Percentiles rank a stretch among this genome's conserved stretches.
Evolutionary conservation across 2,797 vertebrate genomes (phyloP).

Genomic region (Danio kyathit): DNA sequence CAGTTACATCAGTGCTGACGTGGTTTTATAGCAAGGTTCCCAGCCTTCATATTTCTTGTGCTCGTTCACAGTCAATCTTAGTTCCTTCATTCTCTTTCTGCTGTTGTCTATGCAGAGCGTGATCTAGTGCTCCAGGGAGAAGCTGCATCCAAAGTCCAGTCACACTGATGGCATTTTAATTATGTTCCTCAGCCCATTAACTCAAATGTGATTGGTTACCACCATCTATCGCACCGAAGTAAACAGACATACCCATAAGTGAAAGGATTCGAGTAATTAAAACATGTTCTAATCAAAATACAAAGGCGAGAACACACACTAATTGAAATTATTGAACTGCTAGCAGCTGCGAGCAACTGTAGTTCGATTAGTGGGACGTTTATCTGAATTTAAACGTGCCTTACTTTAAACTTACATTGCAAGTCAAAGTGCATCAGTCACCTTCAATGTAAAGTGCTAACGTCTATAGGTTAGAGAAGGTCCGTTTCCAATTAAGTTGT

Average conservation of each 20-base stretch:
- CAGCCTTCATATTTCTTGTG: constrained; percentile 45
- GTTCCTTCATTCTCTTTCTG: constrained; percentile 31
- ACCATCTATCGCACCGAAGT: constrained; percentile 50
- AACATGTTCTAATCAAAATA: constrained; percentile 55
- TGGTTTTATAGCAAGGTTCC: constrained; percentile 37
- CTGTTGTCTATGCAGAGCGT: constrained; percentile 32
- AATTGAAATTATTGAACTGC: constrained; percentile 54
- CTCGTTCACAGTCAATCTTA: constrained; percentile 54
- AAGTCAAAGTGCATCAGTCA: constrained; percentile 35
- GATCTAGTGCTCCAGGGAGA: constrained; percentile 60
- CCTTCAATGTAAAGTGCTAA: constrained; percentile 25
- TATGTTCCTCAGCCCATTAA: constrained; percentile 67
- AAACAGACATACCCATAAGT: constrained; percentile 58
- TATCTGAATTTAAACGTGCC: constrained; percentile 28
- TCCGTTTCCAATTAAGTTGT: constrained; percentile 26
- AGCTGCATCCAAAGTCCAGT: constrained; percentile 60
- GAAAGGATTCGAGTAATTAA: constrained; percentile 55
- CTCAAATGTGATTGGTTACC: constrained; percentile 67
- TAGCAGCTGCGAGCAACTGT: constrained; percentile 39
- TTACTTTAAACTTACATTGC: constrained; percentile 14
- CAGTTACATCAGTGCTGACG: constrained; percentile 65
- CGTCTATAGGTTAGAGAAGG: constrained; percentile 28
- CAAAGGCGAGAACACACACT: constrained; percentile 43
- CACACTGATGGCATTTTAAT: constrained; percentile 77
- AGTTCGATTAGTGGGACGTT: constrained; percentile 42